phyloP scores from a whole-genome alignment of 1,140 invertebrate species.

The Homalodisca vitripennis region DNA sequence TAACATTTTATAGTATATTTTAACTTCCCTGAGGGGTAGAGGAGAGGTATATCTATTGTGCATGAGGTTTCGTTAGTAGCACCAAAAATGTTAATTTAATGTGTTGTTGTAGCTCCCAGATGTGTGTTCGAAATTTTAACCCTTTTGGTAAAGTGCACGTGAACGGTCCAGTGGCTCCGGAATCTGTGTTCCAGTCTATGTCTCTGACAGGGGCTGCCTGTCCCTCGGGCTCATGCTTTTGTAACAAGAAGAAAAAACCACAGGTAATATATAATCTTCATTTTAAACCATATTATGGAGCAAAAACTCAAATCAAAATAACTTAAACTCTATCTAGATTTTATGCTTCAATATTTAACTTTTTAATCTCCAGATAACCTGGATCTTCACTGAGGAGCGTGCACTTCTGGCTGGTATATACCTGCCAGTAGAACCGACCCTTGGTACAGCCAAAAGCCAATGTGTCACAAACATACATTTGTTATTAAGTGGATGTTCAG shows the following conservation, averaged over 20 bases:
- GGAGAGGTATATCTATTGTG: background rate
- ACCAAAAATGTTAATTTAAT: background rate
- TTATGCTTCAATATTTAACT: too few species aligned
- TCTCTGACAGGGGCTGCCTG: conserved; percentile 28
- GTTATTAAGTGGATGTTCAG: too few species aligned
- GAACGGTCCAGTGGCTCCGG: background rate
- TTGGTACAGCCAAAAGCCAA: too few species aligned
- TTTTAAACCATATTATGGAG: too few species aligned
- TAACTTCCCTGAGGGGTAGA: background rate
- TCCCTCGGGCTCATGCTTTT: conserved; percentile 30
- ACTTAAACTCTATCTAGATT: too few species aligned
- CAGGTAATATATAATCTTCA: too few species aligned
- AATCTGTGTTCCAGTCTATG: conserved; percentile 29
- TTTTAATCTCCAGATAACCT: too few species aligned
- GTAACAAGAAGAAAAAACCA: conserved; percentile 30
- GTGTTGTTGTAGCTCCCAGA: background rate
- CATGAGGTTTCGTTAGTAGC: background rate
- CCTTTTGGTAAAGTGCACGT: background rate
- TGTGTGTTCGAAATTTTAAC: background rate
- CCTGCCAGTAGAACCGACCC: too few species aligned
- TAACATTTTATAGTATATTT: background rate
- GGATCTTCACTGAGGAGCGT: too few species aligned
- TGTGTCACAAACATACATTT: too few species aligned
- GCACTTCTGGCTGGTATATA: too few species aligned
- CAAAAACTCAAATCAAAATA: too few species aligned